Base-by-base conservation (phyloP, 2,797 vertebrate species). In the Pterois miles region DNA sequence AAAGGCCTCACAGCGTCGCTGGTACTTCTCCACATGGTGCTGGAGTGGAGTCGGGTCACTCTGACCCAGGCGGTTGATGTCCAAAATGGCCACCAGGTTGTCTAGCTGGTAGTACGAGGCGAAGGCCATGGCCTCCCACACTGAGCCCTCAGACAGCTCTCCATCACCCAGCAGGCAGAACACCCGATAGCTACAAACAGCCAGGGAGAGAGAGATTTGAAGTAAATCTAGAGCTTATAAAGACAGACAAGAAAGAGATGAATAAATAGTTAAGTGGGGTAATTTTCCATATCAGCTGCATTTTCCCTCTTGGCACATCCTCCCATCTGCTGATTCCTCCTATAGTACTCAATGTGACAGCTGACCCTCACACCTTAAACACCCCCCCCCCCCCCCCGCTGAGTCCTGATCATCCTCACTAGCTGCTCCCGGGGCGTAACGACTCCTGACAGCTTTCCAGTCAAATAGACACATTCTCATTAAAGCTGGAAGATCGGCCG, bases 41-140 rank as follows among this genome's bases (percentile, higher is more conserved):
- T 98, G 97, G 76, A 98, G 94, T 0, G 97, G 97, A 34, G 97
- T 83, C 0, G 97, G 95, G 85, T 98, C 97, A 4, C 97, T 98
- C 93, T 98, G 97, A 82, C 96, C 97, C 76, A 98, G 93, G 11
- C 97, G 96, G 94, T 98, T 98, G 93, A 98, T 91, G 80, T 98
- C 97, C 83, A 98, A 87, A 86, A 98, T 95, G 88, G 96, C 97
- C 58, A 97, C 94, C 0, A 98, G 95, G 91, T 98, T 98, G 93
- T 97, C 96, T 65, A 98, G 93, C 85, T 97, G 96, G 93, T 97
- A 97, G 91, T 96, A 93, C 20, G 96, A 94, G 63, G 97, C 97
- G 4, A 98, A 98, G 74, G 96, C 96, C 97, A 98, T 98, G 85
- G 97, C 97, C 83, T 98, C 97, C 97, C 97, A 98, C 87, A 98